A percentile compares a stretch with the other conserved stretches of the same genome.
phyloP scores from a whole-genome alignment of 2,797 vertebrate species.

The Danio albolineatus region DNA sequence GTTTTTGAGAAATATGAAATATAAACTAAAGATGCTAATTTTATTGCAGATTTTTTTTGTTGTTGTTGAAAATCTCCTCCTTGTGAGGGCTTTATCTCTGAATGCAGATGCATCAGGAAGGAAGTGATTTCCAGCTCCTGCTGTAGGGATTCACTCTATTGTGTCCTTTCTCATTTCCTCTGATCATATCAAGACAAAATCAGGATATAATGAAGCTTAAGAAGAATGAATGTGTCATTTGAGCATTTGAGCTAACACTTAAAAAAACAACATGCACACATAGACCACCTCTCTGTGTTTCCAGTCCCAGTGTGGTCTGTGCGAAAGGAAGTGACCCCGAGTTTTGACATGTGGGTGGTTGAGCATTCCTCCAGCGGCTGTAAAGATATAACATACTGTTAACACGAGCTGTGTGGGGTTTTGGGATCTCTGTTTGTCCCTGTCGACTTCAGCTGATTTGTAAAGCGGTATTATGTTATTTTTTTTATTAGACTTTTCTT shows the following conservation, averaged over 20 bases:
- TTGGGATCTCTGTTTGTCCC: constrained; percentile 32
- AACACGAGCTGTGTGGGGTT: constrained; percentile 13
- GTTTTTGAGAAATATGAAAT: too few species aligned
- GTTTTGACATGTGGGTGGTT: constrained; percentile 1
- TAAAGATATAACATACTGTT: constrained; percentile 8
- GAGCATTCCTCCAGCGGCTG: constrained; percentile 29
- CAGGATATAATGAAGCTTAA: not conserved
- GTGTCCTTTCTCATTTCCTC: constrained; percentile 36
- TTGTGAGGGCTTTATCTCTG: constrained; percentile 37
- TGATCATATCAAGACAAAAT: constrained; percentile 16
- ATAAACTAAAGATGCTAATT: too few species aligned
- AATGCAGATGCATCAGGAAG: constrained; percentile 52
- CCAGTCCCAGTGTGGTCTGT: not conserved
- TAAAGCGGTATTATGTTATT: not conserved
- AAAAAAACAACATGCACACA: not conserved
- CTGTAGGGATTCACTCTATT: constrained; percentile 40
- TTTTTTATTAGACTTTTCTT: not conserved
- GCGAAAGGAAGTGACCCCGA: constrained; percentile 24
- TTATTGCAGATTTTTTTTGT: too few species aligned
- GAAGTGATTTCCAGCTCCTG: constrained; percentile 43
- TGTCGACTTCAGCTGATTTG: constrained; percentile 1
- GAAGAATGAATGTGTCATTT: not conserved
- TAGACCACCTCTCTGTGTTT: not conserved
- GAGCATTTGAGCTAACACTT: not conserved
- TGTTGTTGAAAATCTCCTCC: constrained; percentile 20